Evolutionary conservation across 2,797 vertebrate species (phyloP).

Genomic region (Macrochelys suwanniensis): DNA sequence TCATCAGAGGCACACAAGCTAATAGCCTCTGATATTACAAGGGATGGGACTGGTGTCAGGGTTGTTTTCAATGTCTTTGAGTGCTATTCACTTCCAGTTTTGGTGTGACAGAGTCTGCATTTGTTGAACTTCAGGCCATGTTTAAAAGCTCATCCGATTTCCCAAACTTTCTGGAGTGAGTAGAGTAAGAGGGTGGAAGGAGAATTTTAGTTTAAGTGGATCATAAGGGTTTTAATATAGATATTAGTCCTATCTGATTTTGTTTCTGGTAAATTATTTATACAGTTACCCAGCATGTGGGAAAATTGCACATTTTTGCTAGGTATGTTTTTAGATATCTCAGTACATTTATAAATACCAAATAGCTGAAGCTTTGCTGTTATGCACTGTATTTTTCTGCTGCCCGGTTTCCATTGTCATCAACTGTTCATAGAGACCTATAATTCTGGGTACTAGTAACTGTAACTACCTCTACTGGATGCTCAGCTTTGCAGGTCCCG

Average conservation of each 20-base stretch:
- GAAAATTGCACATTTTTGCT: background rate
- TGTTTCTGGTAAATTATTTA: background rate
- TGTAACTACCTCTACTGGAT: background rate
- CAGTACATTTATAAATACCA: background rate
- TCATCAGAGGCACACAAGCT: background rate
- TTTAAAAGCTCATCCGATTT: background rate
- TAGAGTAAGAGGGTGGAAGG: fast-evolving
- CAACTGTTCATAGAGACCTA: background rate
- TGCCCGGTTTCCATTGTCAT: background rate
- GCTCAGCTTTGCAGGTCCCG: background rate
- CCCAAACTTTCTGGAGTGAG: background rate
- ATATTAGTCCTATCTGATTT: background rate
- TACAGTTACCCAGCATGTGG: background rate
- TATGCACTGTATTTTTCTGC: background rate
- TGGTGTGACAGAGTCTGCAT: background rate
- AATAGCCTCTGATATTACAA: background rate
- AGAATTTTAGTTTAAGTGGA: background rate
- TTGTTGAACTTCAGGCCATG: background rate
- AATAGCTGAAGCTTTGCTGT: background rate
- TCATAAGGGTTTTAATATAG: background rate
- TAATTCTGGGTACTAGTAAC: background rate
- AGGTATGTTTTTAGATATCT: background rate
- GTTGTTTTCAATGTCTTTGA: background rate
- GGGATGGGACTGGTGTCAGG: fast-evolving
- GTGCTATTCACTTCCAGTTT: too few species aligned